Percentiles rank a stretch among this genome's conserved stretches.
Evolutionary conservation across 1,140 invertebrate genomes (phyloP).

Genomic region (Psilanteris sp.): DNA sequence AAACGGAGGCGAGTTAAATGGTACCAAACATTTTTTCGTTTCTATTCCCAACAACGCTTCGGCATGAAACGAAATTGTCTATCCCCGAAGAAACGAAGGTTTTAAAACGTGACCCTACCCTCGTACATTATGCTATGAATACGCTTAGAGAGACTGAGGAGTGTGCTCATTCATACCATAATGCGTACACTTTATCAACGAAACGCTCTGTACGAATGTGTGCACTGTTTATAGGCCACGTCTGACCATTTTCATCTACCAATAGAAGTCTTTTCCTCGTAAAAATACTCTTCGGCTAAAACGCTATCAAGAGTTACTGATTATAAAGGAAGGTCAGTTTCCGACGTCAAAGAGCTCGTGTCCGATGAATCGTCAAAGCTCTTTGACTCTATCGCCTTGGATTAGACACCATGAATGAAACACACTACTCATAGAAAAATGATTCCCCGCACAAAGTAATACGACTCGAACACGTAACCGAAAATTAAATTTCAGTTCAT

Average conservation of each 20-base stretch:
- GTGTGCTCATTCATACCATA: conserved; percentile 45
- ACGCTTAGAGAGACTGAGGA: conserved; percentile 37
- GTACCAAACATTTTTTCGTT: conserved; percentile 14
- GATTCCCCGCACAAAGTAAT: conserved; percentile 13
- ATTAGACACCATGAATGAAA: conserved; percentile 33
- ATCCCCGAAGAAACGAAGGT: conserved; percentile 4
- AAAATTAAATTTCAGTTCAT: background rate
- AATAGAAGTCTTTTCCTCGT: conserved; percentile 38
- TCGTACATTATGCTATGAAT: conserved; percentile 30
- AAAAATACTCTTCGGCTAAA: conserved; percentile 44
- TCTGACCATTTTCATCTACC: conserved; percentile 13
- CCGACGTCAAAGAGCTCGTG: background rate
- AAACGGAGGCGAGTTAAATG: no score
- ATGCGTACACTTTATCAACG: conserved; percentile 12
- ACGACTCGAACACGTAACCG: background rate
- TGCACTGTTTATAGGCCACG: conserved; percentile 26
- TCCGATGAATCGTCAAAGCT: background rate
- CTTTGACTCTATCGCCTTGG: conserved; percentile 4
- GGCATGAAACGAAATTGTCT: conserved; percentile 5
- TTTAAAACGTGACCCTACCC: conserved; percentile 14
- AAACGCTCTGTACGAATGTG: conserved; percentile 30
- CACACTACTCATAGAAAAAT: conserved; percentile 39
- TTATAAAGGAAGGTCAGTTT: conserved; percentile 10
- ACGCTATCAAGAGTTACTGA: conserved; percentile 11
- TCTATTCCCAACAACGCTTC: conserved; percentile 4